Percentiles rank a stretch among this genome's conserved stretches.
Conservation (phyloP, 2,888 invertebrate genomes). For the Syrphus vitripennis region DNA sequence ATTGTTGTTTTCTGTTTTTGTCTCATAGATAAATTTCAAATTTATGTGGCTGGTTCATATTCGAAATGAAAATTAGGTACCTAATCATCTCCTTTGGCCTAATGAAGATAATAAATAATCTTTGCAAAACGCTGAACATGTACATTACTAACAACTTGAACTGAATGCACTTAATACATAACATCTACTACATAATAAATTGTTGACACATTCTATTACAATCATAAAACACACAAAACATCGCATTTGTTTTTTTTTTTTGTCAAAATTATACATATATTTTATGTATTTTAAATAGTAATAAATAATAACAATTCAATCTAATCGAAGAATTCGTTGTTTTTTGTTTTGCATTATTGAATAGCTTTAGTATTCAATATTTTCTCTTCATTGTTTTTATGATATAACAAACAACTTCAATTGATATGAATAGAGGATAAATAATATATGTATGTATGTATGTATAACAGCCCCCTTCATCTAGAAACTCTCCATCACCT, state of each 20-base stretch:
- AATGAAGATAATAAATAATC: too few species aligned
- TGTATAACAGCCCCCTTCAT: neutral
- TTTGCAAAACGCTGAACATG: neutral
- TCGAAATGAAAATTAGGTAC: too few species aligned
- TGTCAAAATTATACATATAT: neutral
- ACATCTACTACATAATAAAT: neutral
- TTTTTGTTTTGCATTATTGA: slow-evolving; percentile 13
- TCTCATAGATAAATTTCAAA: too few species aligned
- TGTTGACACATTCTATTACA: slow-evolving; percentile 57
- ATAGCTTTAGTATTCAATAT: neutral
- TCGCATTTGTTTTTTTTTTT: slow-evolving; percentile 37
- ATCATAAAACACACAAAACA: slow-evolving; percentile 35
- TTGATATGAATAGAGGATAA: neutral
- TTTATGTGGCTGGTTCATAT: too few species aligned
- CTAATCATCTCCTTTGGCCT: too few species aligned
- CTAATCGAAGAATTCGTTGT: neutral
- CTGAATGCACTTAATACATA: neutral
- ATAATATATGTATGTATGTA: too few species aligned
- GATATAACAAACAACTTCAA: neutral
- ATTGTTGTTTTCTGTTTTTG: too few species aligned
- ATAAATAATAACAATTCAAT: slow-evolving; percentile 25
- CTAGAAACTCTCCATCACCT: neutral
- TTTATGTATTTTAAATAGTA: slow-evolving; percentile 31
- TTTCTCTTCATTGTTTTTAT: neutral
- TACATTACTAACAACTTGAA: neutral